Evolutionary conservation across 2,888 invertebrate genomes (phyloP).

Genomic region (Gymnosoma rotundatum): DNA sequence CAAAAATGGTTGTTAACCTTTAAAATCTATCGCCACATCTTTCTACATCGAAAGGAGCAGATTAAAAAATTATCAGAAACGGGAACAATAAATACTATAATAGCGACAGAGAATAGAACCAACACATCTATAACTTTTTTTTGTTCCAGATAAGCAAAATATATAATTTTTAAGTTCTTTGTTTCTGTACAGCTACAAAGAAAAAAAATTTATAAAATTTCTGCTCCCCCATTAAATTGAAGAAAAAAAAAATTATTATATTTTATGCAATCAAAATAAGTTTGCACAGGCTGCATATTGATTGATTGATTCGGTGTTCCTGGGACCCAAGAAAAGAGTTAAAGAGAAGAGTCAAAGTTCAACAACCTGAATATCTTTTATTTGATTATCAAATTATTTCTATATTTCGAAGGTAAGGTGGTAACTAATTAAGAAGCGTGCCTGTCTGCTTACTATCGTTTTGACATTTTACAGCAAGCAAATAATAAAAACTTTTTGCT

Average conservation of each 20-base stretch:
- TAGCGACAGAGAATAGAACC: background rate
- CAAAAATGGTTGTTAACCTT: slow-evolving; percentile 56
- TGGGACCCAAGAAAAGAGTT: background rate
- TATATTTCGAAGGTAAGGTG: slow-evolving; percentile 50
- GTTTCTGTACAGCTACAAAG: slow-evolving; percentile 5
- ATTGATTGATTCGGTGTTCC: background rate
- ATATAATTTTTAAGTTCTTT: slow-evolving; percentile 31
- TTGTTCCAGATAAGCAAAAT: slow-evolving; percentile 14
- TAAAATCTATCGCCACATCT: slow-evolving; percentile 18
- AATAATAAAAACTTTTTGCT: slow-evolving; percentile 26
- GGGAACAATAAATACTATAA: background rate
- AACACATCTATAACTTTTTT: background rate
- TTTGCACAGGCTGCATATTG: background rate
- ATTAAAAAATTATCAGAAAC: background rate
- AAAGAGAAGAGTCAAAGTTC: slow-evolving; percentile 6
- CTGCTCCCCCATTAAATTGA: background rate
- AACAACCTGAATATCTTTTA: slow-evolving; percentile 20
- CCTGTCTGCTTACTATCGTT: slow-evolving; percentile 30
- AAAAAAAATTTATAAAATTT: background rate
- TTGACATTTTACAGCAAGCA: slow-evolving; percentile 1
- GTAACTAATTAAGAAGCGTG: slow-evolving; percentile 8
- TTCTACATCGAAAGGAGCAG: background rate
- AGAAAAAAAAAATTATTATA: background rate
- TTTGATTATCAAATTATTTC: slow-evolving; percentile 41
- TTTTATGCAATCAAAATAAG: background rate